A percentile compares a stretch with the other conserved stretches of the same genome.
Evolutionary conservation across 2,113 vertebrate species (phyloP).

Genomic region (Melanotaenia duboulayi): DNA sequence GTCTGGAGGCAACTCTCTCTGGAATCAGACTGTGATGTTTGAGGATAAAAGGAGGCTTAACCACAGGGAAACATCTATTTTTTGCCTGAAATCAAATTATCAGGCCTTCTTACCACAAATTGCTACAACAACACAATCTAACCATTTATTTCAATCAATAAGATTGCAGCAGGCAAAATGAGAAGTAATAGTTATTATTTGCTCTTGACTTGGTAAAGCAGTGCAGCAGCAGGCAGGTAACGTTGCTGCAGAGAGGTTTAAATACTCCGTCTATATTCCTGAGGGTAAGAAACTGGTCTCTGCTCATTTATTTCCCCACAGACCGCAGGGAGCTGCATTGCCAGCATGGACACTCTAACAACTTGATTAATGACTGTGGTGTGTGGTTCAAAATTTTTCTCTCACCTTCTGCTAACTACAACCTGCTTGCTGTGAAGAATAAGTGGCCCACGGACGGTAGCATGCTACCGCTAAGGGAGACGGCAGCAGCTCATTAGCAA

Average conservation of each 20-base stretch:
- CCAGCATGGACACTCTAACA: conserved; percentile 32
- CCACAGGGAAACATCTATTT: too few relatives aligned
- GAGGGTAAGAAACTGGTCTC: conserved; percentile 12
- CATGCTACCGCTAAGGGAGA: background rate
- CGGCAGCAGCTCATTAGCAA: too few relatives aligned
- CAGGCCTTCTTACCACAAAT: background rate
- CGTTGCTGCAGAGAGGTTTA: conserved; percentile 8
- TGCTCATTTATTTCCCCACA: conserved; percentile 40
- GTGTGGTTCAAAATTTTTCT: conserved; percentile 31
- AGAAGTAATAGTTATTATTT: conserved; percentile 6
- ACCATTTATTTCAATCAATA: conserved; percentile 15
- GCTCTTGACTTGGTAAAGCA: background rate
- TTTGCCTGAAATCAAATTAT: conserved; percentile 1
- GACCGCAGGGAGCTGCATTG: conserved; percentile 17
- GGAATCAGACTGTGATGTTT: too few relatives aligned
- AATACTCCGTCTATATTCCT: conserved; percentile 14
- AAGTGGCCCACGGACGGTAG: background rate
- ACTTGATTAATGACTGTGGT: conserved; percentile 49
- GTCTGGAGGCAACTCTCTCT: too few relatives aligned
- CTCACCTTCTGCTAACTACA: background rate
- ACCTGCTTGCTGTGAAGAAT: background rate
- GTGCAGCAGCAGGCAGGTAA: background rate
- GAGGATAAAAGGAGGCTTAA: too few relatives aligned
- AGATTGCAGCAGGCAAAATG: background rate
- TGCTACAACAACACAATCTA: background rate